These are phyloP conservation scores for Oncorhynchus gorbuscha DNA, from an alignment of 2,113 vertebrate species.

Conservation along the genomic window DNA sequence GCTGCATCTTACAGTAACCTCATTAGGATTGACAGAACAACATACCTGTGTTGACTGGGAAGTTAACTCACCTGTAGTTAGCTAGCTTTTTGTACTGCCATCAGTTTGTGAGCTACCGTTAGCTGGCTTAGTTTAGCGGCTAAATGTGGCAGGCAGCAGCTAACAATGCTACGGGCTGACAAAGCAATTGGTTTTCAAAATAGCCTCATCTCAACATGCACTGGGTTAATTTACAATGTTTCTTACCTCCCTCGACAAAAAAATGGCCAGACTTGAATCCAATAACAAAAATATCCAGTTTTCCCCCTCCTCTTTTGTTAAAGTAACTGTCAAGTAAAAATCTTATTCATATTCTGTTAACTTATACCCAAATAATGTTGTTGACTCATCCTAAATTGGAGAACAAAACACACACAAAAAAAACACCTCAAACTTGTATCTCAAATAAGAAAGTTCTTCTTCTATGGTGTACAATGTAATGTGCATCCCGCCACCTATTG, in stretches of 20 bases:
- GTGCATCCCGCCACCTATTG: slow-evolving; percentile 12
- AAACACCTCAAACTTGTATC: background rate
- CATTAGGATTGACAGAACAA: background rate
- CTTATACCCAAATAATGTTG: no score
- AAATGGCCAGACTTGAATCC: background rate
- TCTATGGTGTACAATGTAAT: slow-evolving; percentile 13
- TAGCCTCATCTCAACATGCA: no score
- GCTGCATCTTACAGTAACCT: no score
- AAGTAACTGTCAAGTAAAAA: background rate
- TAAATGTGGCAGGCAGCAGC: no score
- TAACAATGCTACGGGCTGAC: no score
- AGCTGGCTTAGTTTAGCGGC: no score
- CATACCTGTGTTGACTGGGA: background rate
- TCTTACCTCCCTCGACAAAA: no score
- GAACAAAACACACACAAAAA: background rate
- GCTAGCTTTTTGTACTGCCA: no score
- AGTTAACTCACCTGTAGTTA: background rate
- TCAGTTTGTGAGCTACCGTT: no score
- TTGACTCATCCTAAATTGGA: background rate
- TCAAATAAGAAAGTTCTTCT: slow-evolving; percentile 25
- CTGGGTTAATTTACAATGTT: no score
- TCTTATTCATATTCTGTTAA: no score
- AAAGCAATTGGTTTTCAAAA: no score
- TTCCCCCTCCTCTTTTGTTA: background rate
- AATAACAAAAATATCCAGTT: background rate